Percentiles rank a stretch among this genome's conserved stretches.
Conservation (phyloP, 2,113 vertebrate species). For the Oncorhynchus nerka region DNA sequence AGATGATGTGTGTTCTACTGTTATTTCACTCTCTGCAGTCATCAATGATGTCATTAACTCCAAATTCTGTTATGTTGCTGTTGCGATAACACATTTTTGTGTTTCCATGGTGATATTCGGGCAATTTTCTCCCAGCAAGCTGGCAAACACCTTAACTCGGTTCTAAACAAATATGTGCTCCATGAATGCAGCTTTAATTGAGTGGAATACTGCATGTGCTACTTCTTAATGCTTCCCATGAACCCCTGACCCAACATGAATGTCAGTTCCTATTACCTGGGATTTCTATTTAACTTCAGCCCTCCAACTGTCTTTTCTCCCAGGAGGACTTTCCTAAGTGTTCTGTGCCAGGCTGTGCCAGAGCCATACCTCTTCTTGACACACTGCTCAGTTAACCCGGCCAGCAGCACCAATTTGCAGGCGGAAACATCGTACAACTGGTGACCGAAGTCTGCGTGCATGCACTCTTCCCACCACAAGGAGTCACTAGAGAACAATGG, state of each 20-base stretch:
- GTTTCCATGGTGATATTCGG: not conserved
- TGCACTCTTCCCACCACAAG: too few relatives aligned
- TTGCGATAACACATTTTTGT: not conserved
- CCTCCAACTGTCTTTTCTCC: not conserved
- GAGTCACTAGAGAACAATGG: too few relatives aligned
- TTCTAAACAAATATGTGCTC: not conserved
- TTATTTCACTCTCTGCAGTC: not conserved
- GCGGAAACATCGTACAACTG: too few relatives aligned
- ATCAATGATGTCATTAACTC: not conserved
- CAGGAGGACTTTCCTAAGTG: not conserved
- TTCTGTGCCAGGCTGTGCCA: not conserved
- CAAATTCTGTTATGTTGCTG: not conserved
- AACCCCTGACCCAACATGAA: not conserved
- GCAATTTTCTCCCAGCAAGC: not conserved
- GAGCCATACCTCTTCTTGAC: too few relatives aligned
- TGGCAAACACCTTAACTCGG: not conserved
- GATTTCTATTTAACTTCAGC: not conserved
- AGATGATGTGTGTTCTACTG: not conserved
- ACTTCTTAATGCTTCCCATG: not conserved
- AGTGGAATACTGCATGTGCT: not conserved
- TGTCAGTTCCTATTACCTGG: not conserved
- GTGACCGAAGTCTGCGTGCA: too few relatives aligned
- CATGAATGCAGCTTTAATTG: not conserved
- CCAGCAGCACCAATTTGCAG: too few relatives aligned
- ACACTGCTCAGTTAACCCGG: too few relatives aligned